Evolutionary conservation across 2,113 vertebrate genomes (phyloP), one percentile per base, ranked within the genome.

Genomic region (Proterorhinus semilunaris): DNA sequence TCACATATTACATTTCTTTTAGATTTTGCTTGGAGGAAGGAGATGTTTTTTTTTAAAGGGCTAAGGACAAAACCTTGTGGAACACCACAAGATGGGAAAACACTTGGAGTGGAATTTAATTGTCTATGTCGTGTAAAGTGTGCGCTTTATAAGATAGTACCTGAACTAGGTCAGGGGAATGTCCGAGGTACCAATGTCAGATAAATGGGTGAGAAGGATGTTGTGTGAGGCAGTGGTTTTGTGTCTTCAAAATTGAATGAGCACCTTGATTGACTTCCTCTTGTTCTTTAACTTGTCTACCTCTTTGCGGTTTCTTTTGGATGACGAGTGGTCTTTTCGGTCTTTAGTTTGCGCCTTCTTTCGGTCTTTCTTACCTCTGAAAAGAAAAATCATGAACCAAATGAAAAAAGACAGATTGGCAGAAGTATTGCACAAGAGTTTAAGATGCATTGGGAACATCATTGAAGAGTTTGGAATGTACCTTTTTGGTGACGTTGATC

Each of bases 401-500:
- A 27, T 55, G 17, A 44, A 0, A 6, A 12, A 65, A 63, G 61
- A 1, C 44, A 50, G 67, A 21, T 1, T 5, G 2, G 9, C 7
- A 17, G 48, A 45, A 6, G 52, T 8, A 45, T 12, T 2, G 46
- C 51, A 52, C n/a, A 8, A 10, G 36, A 5, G 27, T 36, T 10
- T 8, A 5, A 12, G 46, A 8, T 43, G 10, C 13, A 43, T 36
- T 7, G 10, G 2, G 10, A 42, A 10, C 5, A 42, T 3, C 27
- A n/a, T 2, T 7, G 3, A 3, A 13, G 7, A 36, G 11, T 12
- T 21, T 2, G 27, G 9, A 6, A 50, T 11, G 76, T 74, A 96
- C 97, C 93, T 94, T 89, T 93, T 94, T 0, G 94, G 96, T 1
- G 96, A 95, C 1, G 95, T 95, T 69, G 95, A 93, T 69, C 88